A percentile compares a stretch with the other conserved stretches of the same genome.
phyloP scores from a whole-genome alignment of 2,113 vertebrate genomes.

The Sclerurus mexicanus region DNA sequence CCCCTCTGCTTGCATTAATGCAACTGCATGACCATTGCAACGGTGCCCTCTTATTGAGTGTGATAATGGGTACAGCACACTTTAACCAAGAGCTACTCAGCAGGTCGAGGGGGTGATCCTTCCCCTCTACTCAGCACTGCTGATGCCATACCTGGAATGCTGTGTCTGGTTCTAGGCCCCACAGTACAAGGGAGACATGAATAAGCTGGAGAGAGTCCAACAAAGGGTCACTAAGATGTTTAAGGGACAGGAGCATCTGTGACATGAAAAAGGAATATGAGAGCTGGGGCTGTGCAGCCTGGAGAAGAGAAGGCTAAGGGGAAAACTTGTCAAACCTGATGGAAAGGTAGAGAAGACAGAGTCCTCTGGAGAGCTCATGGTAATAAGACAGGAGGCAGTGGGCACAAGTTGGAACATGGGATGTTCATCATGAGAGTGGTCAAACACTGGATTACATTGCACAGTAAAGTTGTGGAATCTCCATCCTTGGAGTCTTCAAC shows the following conservation, averaged over 20 bases:
- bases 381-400: background rate
- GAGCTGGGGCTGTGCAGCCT: background rate
- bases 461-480: rapidly evolving
- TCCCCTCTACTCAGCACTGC: background rate
- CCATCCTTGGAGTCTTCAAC: background rate
- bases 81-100: background rate
- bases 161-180: background rate
- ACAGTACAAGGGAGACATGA: background rate
- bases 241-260: background rate
- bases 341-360: background rate
- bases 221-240: background rate
- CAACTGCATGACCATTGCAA: background rate
- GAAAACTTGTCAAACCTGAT: background rate
- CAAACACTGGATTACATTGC: rapidly evolving
- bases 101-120: background rate
- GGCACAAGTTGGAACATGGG: background rate
- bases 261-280: background rate
- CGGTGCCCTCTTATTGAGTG: background rate
- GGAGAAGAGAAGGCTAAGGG: background rate
- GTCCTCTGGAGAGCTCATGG: background rate
- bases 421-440: background rate
- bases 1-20: background rate
- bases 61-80: background rate
- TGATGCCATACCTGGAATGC: background rate
- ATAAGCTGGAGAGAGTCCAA: background rate